Evolutionary conservation across 2,888 invertebrate species (phyloP).

Genomic region (Apamea monoglypha): DNA sequence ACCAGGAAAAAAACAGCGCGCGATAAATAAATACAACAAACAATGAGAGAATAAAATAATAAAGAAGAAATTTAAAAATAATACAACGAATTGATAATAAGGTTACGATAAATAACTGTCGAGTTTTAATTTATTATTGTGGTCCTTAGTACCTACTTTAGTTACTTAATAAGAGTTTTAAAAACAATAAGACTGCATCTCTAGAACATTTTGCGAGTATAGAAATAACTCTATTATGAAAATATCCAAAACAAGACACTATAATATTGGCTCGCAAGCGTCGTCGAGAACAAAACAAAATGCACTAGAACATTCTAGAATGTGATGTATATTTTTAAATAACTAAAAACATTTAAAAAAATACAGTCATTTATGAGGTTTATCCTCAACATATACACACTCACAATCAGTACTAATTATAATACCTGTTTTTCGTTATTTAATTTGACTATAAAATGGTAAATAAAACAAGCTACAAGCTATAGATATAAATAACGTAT

Average conservation of each 20-base stretch:
- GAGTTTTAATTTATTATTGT: conserved; percentile 31
- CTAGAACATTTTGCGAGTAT: background rate
- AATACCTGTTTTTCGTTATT: background rate
- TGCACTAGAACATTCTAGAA: conserved; percentile 34
- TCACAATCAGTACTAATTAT: background rate
- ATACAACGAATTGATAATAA: conserved; percentile 8
- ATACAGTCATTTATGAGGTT: conserved; percentile 7
- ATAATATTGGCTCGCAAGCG: conserved; percentile 18
- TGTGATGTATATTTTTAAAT: background rate
- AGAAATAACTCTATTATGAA: conserved; percentile 45
- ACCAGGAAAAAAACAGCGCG: conserved; percentile 55
- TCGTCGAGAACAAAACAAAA: conserved; percentile 36
- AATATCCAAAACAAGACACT: conserved; percentile 24
- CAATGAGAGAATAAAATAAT: conserved; percentile 24
- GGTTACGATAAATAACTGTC: background rate
- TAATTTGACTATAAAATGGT: background rate
- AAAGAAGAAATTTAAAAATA: conserved; percentile 25
- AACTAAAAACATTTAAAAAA: background rate
- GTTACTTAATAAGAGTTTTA: conserved; percentile 3
- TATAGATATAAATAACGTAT: background rate
- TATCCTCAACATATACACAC: background rate
- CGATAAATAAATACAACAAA: conserved; percentile 57
- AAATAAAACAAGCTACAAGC: background rate
- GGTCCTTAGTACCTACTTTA: background rate
- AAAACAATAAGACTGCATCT: conserved; percentile 1